Evolutionary conservation across 2,113 vertebrate species (phyloP).

Genomic region (Microcebus jonahi): DNA sequence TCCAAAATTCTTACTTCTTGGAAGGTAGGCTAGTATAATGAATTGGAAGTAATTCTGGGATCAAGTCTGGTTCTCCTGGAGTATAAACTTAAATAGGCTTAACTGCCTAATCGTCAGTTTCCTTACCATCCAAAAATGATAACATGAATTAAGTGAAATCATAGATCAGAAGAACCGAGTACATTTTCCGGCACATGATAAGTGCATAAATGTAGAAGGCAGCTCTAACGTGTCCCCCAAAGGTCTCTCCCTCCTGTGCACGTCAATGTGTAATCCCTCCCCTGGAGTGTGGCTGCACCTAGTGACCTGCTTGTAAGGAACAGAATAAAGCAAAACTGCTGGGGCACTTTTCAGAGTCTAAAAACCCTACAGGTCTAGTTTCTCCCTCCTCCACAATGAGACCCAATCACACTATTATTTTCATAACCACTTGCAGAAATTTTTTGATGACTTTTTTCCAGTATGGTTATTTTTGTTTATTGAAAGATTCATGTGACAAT

Average conservation of each 20-base stretch:
- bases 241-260: fast-evolving
- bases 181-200: no score
- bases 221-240: background rate
- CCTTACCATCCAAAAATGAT: no score
- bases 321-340: background rate
- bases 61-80: background rate
- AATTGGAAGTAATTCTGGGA: background rate
- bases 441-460: no score
- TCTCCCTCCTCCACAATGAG: no score
- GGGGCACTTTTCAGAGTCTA: no score
- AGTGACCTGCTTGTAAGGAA: background rate
- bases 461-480: no score
- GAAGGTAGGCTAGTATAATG: background rate
- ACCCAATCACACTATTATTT: no score
- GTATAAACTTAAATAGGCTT: no score
- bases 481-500: no score
- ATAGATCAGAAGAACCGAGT: background rate
- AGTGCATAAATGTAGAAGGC: background rate
- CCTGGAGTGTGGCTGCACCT: no score
- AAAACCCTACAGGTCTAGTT: no score
- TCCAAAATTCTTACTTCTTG: background rate
- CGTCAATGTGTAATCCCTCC: fast-evolving
- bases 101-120: background rate
- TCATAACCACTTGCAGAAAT: no score
- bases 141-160: background rate